Base-by-base conservation (phyloP, 2,797 vertebrate genomes). In the Paratrypauchen microcephalus region DNA sequence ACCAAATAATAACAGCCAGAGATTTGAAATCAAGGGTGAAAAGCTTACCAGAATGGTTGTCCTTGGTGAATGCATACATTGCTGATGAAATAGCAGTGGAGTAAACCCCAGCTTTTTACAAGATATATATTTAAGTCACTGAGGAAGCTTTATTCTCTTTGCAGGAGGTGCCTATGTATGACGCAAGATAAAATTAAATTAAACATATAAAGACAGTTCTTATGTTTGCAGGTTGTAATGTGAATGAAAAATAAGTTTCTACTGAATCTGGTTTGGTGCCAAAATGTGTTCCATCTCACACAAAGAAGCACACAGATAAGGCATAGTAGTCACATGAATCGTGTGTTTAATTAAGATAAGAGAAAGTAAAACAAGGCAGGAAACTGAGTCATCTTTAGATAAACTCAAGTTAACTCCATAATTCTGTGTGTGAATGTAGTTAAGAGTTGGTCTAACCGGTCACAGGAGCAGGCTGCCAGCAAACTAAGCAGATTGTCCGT, bases 131-230 rank as follows among this genome's bases (percentile, higher is more conserved):
- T 41, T 41, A 96, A 73, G 60, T 91, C 75, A 0, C 90, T 84
- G 41, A 96, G 89, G 84, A 95, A 95, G 36, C 92, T 92, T 0
- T 96, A 95, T 83, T 95, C 92, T 50, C 88, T 91, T 72, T 90
- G 92, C 6, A 96, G 88, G 19, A 89, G 82, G 70, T 83, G 81
- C 75, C 94, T 95, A 63, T 61, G 5, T 56, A 2, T 4, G 55
- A 56, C 32, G 28, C 28, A 59, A 59, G 3, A 59, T 19, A 3
- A 9, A 60, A 8, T 1, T 30, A 59, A 32, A 59, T 21, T 32
- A 41, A 45, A 45, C 41, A 45, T 45, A 68, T 23, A 1, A 66
- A 23, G 58, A 65, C 15, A 65, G 16, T 41, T 41, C 12, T 41
- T 41, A 45, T 4, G 11, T 45, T 13, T 1, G 41, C 41, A 45